Percentiles rank a stretch among this genome's conserved stretches.
phyloP scores from a whole-genome alignment of 1,140 invertebrate genomes.

The Zaprionus lachaisei region DNA sequence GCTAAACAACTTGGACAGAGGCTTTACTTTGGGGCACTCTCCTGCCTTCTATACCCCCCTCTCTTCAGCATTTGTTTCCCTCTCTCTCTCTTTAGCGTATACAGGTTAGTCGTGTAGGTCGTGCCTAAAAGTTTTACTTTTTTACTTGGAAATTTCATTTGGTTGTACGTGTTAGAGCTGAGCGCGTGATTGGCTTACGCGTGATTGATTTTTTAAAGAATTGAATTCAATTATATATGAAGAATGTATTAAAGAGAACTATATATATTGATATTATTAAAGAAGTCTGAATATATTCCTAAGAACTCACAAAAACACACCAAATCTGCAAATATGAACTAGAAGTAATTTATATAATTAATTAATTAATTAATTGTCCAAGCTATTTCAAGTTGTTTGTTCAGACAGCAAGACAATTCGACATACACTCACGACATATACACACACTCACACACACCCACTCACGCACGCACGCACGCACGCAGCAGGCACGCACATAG shows the following conservation, averaged over 20 bases:
- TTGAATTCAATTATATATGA: not conserved
- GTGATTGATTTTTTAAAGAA: not conserved
- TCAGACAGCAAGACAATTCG: not conserved
- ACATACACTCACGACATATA: not conserved
- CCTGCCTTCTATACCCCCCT: not conserved
- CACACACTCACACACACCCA: not conserved
- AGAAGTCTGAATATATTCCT: too few relatives aligned
- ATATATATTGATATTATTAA: too few relatives aligned
- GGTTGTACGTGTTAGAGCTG: conserved; percentile 37
- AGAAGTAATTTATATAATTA: too few relatives aligned
- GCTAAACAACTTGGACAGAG: conserved; percentile 27
- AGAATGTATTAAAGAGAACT: too few relatives aligned
- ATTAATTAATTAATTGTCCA: too few relatives aligned
- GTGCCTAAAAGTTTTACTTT: conserved; percentile 38
- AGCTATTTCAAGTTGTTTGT: not conserved
- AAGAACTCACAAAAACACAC: too few relatives aligned
- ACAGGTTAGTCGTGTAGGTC: not conserved
- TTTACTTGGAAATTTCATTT: conserved; percentile 62
- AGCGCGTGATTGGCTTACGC: not conserved
- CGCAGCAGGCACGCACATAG: conserved; percentile 3
- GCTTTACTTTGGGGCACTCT: conserved; percentile 18
- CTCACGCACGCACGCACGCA: conserved; percentile 13
- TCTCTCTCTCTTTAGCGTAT: conserved; percentile 4
- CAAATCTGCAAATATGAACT: too few relatives aligned
- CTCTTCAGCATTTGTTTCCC: not conserved